phyloP scores from a whole-genome alignment of 2,888 invertebrate genomes.

The Hofmannophila pseudospretella region DNA sequence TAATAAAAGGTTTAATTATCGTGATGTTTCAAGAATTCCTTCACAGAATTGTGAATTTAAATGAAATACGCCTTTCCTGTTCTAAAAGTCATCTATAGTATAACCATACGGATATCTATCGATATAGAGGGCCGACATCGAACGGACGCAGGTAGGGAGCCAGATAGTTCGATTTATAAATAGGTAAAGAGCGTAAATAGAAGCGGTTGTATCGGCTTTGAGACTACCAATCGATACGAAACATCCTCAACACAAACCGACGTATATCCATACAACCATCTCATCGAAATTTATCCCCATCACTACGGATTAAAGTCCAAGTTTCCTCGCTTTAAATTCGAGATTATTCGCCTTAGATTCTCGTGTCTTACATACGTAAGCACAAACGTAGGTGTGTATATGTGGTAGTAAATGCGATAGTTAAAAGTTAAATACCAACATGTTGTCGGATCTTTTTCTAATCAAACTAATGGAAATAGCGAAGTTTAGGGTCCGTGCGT shows the following conservation, averaged over 20 bases:
- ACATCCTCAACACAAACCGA: conserved; percentile 26
- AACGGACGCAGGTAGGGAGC: conserved; percentile 59
- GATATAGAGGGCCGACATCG: conserved; percentile 23
- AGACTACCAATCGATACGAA: conserved; percentile 70
- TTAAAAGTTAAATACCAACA: conserved; percentile 71
- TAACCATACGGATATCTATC: not conserved
- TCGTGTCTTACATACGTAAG: conserved; percentile 36
- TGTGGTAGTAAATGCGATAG: conserved; percentile 48
- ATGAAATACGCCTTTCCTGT: too few species aligned
- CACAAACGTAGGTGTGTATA: conserved; percentile 33
- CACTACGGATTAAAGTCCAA: conserved; percentile 14
- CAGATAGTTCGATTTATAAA: conserved; percentile 67
- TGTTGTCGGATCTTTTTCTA: conserved; percentile 60
- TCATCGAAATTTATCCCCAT: conserved; percentile 27
- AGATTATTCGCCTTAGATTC: conserved; percentile 35
- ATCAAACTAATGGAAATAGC: conserved; percentile 65
- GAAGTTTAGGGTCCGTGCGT: conserved; percentile 39
- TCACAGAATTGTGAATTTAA: too few species aligned
- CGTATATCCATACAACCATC: conserved; percentile 25
- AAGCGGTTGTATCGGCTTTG: conserved; percentile 67
- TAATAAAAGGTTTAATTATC: too few species aligned
- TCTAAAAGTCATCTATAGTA: not conserved
- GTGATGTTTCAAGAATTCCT: too few species aligned
- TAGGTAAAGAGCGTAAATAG: conserved; percentile 76
- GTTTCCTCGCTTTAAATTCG: conserved; percentile 14